Conservation (phyloP, 2,113 vertebrate species). For the Leucoraja erinaceus region DNA sequence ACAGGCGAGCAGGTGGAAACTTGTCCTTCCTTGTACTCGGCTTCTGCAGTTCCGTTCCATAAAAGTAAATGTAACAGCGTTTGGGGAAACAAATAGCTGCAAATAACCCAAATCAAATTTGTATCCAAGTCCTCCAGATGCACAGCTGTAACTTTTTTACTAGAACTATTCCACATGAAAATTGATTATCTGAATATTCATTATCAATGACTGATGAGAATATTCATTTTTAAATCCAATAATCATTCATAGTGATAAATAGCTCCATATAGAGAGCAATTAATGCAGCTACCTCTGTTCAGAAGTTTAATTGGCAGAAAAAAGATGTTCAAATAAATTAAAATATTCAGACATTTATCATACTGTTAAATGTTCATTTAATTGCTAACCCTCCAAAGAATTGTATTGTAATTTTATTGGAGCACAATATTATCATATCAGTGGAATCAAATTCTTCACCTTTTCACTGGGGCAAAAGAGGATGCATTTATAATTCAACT, state of each 20-base stretch:
- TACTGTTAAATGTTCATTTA: slow-evolving; percentile 27
- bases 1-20: background rate
- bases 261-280: background rate
- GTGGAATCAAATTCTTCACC: slow-evolving; percentile 7
- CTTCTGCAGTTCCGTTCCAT: too few species aligned
- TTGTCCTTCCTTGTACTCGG: too few species aligned
- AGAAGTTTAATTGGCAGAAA: background rate
- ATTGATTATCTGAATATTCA: slow-evolving; percentile 28
- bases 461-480: background rate
- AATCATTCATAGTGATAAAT: slow-evolving; percentile 18
- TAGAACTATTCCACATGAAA: background rate
- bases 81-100: too few species aligned
- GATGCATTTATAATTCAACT: background rate
- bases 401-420: background rate
- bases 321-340: slow-evolving; percentile 7
- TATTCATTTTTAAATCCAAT: slow-evolving; percentile 26
- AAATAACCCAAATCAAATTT: too few species aligned
- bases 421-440: background rate
- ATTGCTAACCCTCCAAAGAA: background rate
- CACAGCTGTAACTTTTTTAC: background rate
- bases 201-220: slow-evolving; percentile 35
- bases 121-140: background rate
- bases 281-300: background rate
- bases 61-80: too few species aligned
- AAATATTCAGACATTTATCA: slow-evolving; percentile 13